A percentile compares a stretch with the other conserved stretches of the same genome.
phyloP scores from a whole-genome alignment of 2,797 vertebrate genomes.

The Myotis planiceps region DNA sequence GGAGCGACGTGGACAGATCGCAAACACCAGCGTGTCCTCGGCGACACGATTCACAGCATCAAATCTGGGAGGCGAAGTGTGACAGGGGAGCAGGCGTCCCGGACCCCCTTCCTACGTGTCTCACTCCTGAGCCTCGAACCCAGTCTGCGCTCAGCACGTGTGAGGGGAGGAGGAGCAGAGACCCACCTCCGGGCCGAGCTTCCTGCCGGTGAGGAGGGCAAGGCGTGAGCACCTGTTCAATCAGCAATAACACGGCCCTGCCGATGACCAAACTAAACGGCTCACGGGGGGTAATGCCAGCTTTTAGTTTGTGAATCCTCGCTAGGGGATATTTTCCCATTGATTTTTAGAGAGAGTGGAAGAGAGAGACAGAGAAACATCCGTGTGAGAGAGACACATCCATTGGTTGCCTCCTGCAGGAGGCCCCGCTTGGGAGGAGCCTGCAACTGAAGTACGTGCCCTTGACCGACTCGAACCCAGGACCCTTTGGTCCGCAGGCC shows the following conservation, averaged over 20 bases:
- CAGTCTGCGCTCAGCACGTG: not conserved
- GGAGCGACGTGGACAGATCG: constrained; percentile 61
- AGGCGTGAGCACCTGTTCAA: not conserved
- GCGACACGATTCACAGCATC: constrained; percentile 59
- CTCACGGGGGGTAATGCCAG: not conserved
- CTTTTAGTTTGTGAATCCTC: not conserved
- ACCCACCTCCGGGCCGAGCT: not conserved
- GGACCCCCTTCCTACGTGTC: constrained; percentile 59
- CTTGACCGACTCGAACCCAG: too few relatives aligned
- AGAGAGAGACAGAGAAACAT: too few relatives aligned
- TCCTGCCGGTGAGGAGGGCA: not conserved
- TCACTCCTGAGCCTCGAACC: not conserved
- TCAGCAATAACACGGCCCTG: not conserved
- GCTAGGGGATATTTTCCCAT: too few relatives aligned
- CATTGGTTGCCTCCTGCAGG: too few relatives aligned
- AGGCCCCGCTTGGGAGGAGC: too few relatives aligned
- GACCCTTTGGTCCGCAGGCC: too few relatives aligned
- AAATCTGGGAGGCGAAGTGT: constrained; percentile 61
- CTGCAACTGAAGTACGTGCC: too few relatives aligned
- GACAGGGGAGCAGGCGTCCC: constrained; percentile 5
- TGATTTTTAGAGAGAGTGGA: too few relatives aligned
- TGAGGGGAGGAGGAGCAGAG: too few relatives aligned
- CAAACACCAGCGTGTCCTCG: constrained; percentile 53
- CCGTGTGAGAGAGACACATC: too few relatives aligned
- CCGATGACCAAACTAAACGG: constrained; percentile 14